Evolutionary conservation across 1,140 invertebrate genomes (phyloP), one percentile per base, ranked within the genome.

Genomic region (Goniozus legneri): DNA sequence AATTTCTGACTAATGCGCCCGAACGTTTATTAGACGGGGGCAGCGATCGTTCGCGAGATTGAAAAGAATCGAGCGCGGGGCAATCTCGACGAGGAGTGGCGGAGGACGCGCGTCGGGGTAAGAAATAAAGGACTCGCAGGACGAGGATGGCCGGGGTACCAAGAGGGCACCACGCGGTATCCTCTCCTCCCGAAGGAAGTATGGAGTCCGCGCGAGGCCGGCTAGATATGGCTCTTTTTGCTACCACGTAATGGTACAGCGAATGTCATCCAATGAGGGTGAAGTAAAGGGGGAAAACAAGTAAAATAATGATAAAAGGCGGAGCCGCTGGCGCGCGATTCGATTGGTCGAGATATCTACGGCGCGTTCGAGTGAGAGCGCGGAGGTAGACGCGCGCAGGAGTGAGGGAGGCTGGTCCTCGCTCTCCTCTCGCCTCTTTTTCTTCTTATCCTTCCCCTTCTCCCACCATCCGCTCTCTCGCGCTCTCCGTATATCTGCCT

Each of bases 231-330:
- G 38, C 53, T 50, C 58, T 63, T 54, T 62, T 62, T 41, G 49
- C n/a, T n/a, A 44, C 34, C 50, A 47, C 44, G 47, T 59, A 54
- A 52, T 53, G 62, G 62, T 59, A 51, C 50, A 45, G 57, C 49
- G 62, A 71, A 73, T 76, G 72, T 75, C 73, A 75, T 75, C 72
- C 73, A 76, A 76, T 76, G 68, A 67, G 70, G 69, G 67, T 69
- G 64, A 74, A 73, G 72, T 72, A 71, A 69, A 71, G 66, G 66
- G n/a, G n/a, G 64, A 75, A 76, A 76, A 75, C 72, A 75, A 75
- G 72, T 76, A 76, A 76, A 76, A 76, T 76, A 73, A 76, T 76
- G 73, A 75, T 76, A 75, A 76, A 76, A 76, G 73, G 73, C 73
- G 73, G 73, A 76, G 73, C 70, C 62, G 62, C 57, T 62, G 65